Evolutionary conservation across 2,888 invertebrate genomes (phyloP).

Genomic region (Tanytarsus gracilentus): DNA sequence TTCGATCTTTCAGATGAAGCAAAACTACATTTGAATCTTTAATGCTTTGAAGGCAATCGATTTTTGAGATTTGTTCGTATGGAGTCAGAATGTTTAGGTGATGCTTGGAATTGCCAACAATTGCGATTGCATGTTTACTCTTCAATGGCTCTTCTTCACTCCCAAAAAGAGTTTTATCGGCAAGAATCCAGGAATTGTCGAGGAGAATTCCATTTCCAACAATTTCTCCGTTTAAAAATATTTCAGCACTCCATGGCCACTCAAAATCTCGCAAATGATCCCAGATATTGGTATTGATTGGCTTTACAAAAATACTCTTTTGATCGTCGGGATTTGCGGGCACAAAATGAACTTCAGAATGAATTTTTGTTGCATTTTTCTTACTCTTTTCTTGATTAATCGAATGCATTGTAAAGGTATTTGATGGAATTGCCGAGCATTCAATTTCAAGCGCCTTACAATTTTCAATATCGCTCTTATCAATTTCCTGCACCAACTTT

Average conservation of each 20-base stretch:
- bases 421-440: slow-evolving; percentile 34
- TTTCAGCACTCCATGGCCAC: slow-evolving; percentile 67
- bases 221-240: slow-evolving; percentile 60
- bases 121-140: slow-evolving; percentile 51
- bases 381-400: slow-evolving; percentile 44
- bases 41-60: slow-evolving; percentile 52
- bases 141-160: slow-evolving; percentile 42
- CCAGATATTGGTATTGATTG: slow-evolving; percentile 32
- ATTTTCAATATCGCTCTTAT: slow-evolving; percentile 29
- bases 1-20: slow-evolving; percentile 52
- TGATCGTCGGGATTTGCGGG: slow-evolving; percentile 27
- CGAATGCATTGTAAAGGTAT: slow-evolving; percentile 28
- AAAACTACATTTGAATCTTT: slow-evolving; percentile 52
- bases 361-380: slow-evolving; percentile 37
- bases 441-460: slow-evolving; percentile 39
- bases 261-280: slow-evolving; percentile 35
- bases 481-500: slow-evolving; percentile 32
- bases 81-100: slow-evolving; percentile 52
- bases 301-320: slow-evolving; percentile 40
- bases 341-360: slow-evolving; percentile 35
- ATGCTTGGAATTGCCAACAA: slow-evolving; percentile 59
- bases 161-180: slow-evolving; percentile 48
- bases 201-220: slow-evolving; percentile 62
- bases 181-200: slow-evolving; percentile 56
- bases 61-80: slow-evolving; percentile 57